Percentiles rank a stretch among this genome's conserved stretches.
phyloP scores from a whole-genome alignment of 2,797 vertebrate species.

The Anguilla pacifica region DNA sequence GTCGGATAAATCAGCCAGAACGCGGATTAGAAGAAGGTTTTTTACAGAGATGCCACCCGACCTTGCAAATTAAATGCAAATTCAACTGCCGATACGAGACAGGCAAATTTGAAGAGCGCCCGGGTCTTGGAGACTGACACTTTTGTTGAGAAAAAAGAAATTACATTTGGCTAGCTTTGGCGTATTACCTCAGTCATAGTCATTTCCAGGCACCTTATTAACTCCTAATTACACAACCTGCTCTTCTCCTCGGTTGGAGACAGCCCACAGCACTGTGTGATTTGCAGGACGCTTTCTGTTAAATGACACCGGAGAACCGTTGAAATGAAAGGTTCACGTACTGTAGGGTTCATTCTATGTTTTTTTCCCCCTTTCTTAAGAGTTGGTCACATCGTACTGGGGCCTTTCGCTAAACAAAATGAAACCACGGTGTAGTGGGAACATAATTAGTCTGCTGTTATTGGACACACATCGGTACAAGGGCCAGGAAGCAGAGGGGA shows the following conservation, averaged over 20 bases:
- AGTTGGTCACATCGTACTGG: neutral
- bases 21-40: slow-evolving; percentile 22
- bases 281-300: neutral
- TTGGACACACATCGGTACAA: neutral
- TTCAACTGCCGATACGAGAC: slow-evolving; percentile 19
- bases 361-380: slow-evolving; percentile 38
- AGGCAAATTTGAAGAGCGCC: neutral
- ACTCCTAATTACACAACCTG: neutral
- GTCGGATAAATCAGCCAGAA: slow-evolving; percentile 10
- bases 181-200: neutral
- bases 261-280: neutral
- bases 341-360: neutral
- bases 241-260: neutral
- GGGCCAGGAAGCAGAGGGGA: neutral
- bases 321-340: neutral
- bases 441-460: neutral
- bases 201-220: neutral
- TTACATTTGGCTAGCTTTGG: slow-evolving; percentile 9
- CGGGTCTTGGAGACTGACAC: neutral
- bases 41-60: slow-evolving; percentile 14
- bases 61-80: slow-evolving; percentile 29
- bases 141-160: neutral
- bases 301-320: neutral
- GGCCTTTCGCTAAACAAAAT: neutral
- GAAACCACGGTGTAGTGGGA: neutral